These are phyloP conservation scores for Meloidogyne floridensis DNA, from an alignment of 1,140 invertebrate genomes.

Conservation along the genomic window DNA sequence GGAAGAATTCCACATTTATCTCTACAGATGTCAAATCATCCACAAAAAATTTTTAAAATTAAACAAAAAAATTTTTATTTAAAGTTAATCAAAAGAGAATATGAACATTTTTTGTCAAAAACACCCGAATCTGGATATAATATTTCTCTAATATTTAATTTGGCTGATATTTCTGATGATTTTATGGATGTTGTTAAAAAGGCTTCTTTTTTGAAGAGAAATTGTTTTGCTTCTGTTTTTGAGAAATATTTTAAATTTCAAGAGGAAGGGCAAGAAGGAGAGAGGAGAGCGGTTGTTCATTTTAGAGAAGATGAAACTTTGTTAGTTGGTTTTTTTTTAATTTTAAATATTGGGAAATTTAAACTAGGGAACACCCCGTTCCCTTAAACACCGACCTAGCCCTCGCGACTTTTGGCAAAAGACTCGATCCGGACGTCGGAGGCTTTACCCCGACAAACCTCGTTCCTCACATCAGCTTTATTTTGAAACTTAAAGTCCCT, in stretches of 20 bases:
- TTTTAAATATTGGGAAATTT: too few species aligned
- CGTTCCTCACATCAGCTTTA: too few species aligned
- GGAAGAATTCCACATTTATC: too few species aligned
- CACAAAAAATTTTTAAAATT: too few species aligned
- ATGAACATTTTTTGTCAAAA: conserved; percentile 77
- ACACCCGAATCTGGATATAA: conserved; percentile 88
- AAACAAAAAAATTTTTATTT: not conserved
- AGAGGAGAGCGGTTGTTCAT: conserved; percentile 93
- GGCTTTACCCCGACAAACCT: too few species aligned
- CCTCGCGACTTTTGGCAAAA: too few species aligned
- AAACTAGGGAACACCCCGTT: too few species aligned
- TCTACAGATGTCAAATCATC: too few species aligned
- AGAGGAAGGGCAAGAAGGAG: conserved; percentile 83
- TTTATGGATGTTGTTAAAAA: conserved; percentile 82
- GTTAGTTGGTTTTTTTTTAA: conserved; percentile 61
- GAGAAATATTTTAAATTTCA: conserved; percentile 99
- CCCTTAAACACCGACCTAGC: too few species aligned
- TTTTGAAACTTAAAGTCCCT: too few species aligned
- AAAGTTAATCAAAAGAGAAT: conserved; percentile 73
- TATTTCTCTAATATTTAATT: conserved; percentile 87
- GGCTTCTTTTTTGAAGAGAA: conserved; percentile 90
- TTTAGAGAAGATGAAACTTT: conserved; percentile 98
- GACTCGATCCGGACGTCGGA: too few species aligned
- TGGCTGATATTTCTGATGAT: conserved; percentile 81
- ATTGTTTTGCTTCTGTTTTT: conserved; percentile 99